Base-by-base conservation (phyloP, 2,888 invertebrate species). In the Sinelater perroti region DNA sequence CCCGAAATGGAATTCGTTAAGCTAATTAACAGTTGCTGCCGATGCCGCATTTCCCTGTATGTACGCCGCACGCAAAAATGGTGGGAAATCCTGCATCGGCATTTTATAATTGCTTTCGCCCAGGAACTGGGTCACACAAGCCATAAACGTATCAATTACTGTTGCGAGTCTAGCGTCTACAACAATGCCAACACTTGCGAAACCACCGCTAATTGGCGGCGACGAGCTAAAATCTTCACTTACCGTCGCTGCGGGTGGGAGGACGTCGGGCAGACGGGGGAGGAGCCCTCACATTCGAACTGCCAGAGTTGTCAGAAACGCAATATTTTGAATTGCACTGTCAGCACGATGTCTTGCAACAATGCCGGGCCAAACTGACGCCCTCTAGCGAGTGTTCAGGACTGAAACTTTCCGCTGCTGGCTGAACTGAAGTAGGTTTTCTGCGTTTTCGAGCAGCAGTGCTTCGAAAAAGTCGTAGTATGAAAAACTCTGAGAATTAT, bases 31-130 rank as follows among this genome's bases (percentile, higher is more conserved):
- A 40, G 26, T 40, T 40, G 26, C 26, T 40, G 11, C 24, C 24
- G 26, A 14, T 16, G 14, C 40, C 8, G 24, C 40, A 40, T 40
- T 40, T 40, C 40, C 13, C 40, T 40, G 40, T 40, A 26, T 40
- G 24, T 40, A 26, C 13, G 11, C 13, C 26, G 7, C 40, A 40
- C 40, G 40, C 40, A 40, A 40, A 21, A 40, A 40, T 40, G 16
- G 40, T 13, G 24, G 26, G 40, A 21, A 38, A 40, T 40, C 26
- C 30, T 40, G 40, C 40, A 40, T 40, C 24, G 40, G 40, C 26
- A 40, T 40, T 40, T 40, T 40, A 40, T 40, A 45, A 45, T 31
- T 45, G 30, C 45, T 45, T 45, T 45, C 45, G 31, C 45, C 45
- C 6, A 14, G 18, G 30, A 45, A 30, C 13, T 16, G 30, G 45